phyloP scores from a whole-genome alignment of 2,797 vertebrate species.

The Oryzias dopingdopingensis region DNA sequence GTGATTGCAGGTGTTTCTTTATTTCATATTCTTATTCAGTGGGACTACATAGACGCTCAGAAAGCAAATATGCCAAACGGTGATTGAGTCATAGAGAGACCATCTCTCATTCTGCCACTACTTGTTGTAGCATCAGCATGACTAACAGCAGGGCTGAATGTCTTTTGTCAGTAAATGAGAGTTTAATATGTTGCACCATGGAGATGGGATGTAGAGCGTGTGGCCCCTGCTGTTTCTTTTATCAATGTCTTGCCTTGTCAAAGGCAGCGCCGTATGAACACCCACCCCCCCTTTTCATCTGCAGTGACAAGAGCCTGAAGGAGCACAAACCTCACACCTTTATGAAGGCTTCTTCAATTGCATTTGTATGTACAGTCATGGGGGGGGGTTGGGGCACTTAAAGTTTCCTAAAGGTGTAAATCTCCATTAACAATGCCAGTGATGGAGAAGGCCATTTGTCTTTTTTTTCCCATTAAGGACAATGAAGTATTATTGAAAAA shows the following conservation, averaged over 20 bases:
- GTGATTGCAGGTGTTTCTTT: conserved; percentile 18
- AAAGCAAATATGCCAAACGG: conserved; percentile 36
- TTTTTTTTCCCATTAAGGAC: conserved; percentile 44
- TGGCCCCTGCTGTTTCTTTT: conserved; percentile 66
- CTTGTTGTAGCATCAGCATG: conserved; percentile 62
- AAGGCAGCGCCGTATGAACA: conserved; percentile 56
- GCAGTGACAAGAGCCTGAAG: conserved; percentile 41
- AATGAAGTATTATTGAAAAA: conserved; percentile 28
- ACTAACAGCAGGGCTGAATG: conserved; percentile 72
- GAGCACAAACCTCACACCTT: conserved; percentile 49
- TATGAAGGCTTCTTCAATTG: conserved; percentile 9
- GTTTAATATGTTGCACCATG: conserved; percentile 79
- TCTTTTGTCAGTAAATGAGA: conserved; percentile 80
- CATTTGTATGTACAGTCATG: conserved; percentile 42
- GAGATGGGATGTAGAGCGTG: conserved; percentile 72
- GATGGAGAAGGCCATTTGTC: conserved; percentile 36
- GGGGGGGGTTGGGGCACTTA: conserved; percentile 11
- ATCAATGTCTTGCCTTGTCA: conserved; percentile 69
- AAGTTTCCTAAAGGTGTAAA: conserved; percentile 41
- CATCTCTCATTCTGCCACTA: conserved; percentile 65
- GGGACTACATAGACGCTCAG: conserved; percentile 16
- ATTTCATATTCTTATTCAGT: conserved; percentile 7
- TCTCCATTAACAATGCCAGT: conserved; percentile 40
- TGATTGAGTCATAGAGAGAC: conserved; percentile 57
- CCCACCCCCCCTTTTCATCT: conserved; percentile 38